phyloP scores from a whole-genome alignment of 2,113 vertebrate species.

The Mellivora capensis region DNA sequence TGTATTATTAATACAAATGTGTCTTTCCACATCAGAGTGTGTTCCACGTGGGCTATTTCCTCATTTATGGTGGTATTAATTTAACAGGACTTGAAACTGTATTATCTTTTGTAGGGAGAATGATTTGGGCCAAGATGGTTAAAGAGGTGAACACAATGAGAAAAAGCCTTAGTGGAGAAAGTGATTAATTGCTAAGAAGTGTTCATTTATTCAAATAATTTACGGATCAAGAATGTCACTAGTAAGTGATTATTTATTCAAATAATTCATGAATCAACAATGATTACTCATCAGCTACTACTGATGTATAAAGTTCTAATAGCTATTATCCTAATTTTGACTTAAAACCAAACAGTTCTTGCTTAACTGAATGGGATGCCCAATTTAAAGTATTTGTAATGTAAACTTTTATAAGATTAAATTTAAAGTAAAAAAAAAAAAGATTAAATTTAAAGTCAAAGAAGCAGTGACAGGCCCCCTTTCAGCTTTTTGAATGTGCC shows the following conservation, averaged over 20 bases:
- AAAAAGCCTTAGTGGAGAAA: slow-evolving; percentile 5
- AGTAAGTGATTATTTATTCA: not conserved
- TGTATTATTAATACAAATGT: slow-evolving; percentile 34
- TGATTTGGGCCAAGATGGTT: not conserved
- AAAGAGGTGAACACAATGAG: slow-evolving; percentile 8
- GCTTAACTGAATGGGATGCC: not conserved
- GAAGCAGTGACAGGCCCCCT: not conserved
- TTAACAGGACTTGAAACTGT: slow-evolving; percentile 64
- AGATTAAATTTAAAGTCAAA: not conserved
- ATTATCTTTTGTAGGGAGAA: slow-evolving; percentile 45
- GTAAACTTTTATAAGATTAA: not conserved
- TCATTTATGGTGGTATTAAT: slow-evolving; percentile 49
- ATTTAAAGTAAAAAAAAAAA: not conserved
- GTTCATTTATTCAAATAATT: slow-evolving; percentile 37
- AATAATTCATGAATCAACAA: slow-evolving; percentile 34
- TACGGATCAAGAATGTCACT: not conserved
- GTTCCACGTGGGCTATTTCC: not conserved
- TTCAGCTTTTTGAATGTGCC: not conserved
- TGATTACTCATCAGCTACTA: not conserved
- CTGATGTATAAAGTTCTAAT: slow-evolving; percentile 1
- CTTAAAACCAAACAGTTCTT: not conserved
- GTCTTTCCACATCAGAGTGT: slow-evolving; percentile 58
- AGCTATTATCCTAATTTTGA: not conserved
- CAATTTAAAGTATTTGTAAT: not conserved
- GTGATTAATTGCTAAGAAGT: slow-evolving; percentile 33